Evolutionary conservation across 2,888 invertebrate species (phyloP).

Genomic region (Hyalella azteca): DNA sequence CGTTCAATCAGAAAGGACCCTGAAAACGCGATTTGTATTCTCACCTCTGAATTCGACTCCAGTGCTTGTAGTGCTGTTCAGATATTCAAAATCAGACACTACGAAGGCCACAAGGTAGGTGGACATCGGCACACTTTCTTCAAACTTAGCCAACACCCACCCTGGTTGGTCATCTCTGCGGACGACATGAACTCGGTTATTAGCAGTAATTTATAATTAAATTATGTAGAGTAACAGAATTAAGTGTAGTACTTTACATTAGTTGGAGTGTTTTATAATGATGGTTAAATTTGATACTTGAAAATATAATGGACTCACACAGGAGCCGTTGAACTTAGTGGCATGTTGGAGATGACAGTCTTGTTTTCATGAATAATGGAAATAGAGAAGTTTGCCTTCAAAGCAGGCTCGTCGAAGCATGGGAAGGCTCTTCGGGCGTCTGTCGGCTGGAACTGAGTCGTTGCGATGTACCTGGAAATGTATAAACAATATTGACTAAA

Average conservation of each 20-base stretch:
- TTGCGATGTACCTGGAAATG: constrained; percentile 61
- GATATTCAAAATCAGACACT: constrained; percentile 73
- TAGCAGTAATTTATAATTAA: background rate
- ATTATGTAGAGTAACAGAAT: too few relatives aligned
- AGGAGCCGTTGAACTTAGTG: constrained; percentile 60
- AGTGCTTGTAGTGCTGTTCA: constrained; percentile 47
- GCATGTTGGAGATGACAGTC: constrained; percentile 82
- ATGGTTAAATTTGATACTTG: background rate
- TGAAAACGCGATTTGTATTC: too few relatives aligned
- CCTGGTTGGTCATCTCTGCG: constrained; percentile 60
- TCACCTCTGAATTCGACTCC: background rate
- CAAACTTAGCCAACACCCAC: constrained; percentile 77
- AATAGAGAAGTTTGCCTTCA: constrained; percentile 79
- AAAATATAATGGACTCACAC: background rate
- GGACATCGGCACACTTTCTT: constrained; percentile 84
- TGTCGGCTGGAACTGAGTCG: constrained; percentile 63
- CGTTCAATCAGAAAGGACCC: too few relatives aligned
- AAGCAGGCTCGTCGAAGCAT: constrained; percentile 83
- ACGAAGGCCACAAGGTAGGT: constrained; percentile 87
- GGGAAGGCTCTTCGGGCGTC: constrained; percentile 72
- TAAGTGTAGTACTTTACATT: too few relatives aligned
- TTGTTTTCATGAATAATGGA: constrained; percentile 74
- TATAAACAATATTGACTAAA: too few relatives aligned
- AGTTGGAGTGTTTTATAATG: background rate
- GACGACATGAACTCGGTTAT: background rate